These are phyloP conservation scores for Theristus sp. DNA, from an alignment of 2,888 invertebrate genomes.

Conservation along the genomic window DNA sequence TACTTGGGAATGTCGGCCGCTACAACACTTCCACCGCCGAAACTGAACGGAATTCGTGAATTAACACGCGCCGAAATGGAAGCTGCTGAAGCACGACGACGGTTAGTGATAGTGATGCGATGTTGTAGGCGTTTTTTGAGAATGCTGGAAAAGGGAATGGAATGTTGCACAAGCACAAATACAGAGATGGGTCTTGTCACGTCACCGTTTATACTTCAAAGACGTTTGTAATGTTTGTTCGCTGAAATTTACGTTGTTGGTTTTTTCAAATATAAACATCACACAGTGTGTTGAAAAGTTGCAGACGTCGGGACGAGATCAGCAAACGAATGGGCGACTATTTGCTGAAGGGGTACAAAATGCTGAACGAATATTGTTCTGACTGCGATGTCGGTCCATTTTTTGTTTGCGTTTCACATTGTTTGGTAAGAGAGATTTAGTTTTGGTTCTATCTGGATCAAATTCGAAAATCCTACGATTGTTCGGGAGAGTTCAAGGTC, in stretches of 20 bases:
- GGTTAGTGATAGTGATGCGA: not conserved
- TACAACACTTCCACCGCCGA: not conserved
- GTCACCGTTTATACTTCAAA: too few species aligned
- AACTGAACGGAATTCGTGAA: not conserved
- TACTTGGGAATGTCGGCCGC: not conserved
- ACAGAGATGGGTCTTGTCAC: too few species aligned
- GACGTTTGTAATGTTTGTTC: too few species aligned
- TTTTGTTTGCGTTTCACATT: not conserved
- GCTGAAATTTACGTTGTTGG: too few species aligned
- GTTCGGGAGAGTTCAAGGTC: too few species aligned
- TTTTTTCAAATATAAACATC: too few species aligned
- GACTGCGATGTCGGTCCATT: conserved; percentile 25
- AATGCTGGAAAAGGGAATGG: too few species aligned
- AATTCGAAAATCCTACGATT: too few species aligned
- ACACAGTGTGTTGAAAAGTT: too few species aligned
- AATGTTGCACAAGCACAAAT: too few species aligned
- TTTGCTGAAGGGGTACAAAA: conserved; percentile 34
- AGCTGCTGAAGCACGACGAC: not conserved
- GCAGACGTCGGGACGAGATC: conserved; percentile 28
- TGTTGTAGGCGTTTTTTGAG: not conserved
- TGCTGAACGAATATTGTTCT: conserved; percentile 30
- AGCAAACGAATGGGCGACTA: conserved; percentile 34
- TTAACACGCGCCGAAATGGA: not conserved
- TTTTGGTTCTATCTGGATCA: not conserved
- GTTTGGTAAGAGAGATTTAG: not conserved